phyloP scores from a whole-genome alignment of 2,113 vertebrate species.

The Ictidomys tridecemlineatus region DNA sequence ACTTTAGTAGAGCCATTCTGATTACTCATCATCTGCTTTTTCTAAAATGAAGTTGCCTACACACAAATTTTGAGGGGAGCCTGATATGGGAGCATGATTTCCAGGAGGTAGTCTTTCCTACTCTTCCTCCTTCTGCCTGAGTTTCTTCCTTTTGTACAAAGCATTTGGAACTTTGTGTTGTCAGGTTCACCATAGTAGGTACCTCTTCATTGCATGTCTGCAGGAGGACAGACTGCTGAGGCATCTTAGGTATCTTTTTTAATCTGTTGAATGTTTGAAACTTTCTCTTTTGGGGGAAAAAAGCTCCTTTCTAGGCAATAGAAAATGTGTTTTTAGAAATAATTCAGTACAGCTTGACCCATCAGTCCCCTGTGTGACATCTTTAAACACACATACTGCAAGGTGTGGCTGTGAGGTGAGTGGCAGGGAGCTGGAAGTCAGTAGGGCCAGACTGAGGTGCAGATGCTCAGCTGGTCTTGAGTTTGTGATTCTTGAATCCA shows the following conservation, averaged over 20 bases:
- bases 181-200: background rate
- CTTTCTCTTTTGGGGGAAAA: background rate
- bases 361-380: background rate
- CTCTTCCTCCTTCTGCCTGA: background rate
- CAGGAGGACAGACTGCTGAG: conserved; percentile 34
- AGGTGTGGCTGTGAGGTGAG: background rate
- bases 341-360: background rate
- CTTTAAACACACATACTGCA: background rate
- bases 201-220: conserved; percentile 24
- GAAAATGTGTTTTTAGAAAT: background rate
- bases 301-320: background rate
- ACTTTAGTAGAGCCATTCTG: background rate
- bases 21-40: background rate
- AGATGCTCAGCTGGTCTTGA: background rate
- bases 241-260: background rate
- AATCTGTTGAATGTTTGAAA: background rate
- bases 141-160: conserved; percentile 23
- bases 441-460: background rate
- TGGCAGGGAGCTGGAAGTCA: background rate
- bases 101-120: background rate
- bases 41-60: background rate
- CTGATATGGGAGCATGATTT: background rate
- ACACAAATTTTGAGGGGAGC: background rate
- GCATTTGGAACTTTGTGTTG: background rate
- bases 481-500: background rate